Evolutionary conservation across 1,140 invertebrate species (phyloP).

Genomic region (Zaprionus lachaisei): DNA sequence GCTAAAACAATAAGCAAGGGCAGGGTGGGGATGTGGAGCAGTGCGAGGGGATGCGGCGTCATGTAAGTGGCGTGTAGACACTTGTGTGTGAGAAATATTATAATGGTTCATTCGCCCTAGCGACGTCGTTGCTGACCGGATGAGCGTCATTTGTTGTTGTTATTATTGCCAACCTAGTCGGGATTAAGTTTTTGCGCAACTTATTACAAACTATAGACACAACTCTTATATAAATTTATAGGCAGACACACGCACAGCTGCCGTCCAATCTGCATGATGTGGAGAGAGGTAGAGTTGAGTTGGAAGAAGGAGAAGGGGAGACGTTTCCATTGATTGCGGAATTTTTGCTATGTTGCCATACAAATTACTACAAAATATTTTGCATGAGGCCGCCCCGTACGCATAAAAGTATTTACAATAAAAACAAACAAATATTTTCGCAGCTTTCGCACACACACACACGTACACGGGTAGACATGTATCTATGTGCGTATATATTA

Average conservation of each 20-base stretch:
- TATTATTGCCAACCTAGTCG: conserved; percentile 32
- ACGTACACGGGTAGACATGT: not conserved
- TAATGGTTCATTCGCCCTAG: conserved; percentile 58
- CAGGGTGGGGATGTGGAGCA: conserved; percentile 27
- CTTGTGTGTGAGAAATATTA: conserved; percentile 39
- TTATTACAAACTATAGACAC: conserved; percentile 72
- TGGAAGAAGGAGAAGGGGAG: not conserved
- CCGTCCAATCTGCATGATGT: not conserved
- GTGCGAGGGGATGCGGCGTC: not conserved
- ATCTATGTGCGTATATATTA: conserved; percentile 45
- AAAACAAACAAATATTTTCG: conserved; percentile 64
- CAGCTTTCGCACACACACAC: conserved; percentile 23
- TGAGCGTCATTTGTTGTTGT: conserved; percentile 44
- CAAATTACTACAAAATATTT: conserved; percentile 82
- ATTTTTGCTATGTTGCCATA: conserved; percentile 57
- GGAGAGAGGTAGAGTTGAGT: not conserved
- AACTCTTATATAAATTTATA: conserved; percentile 58
- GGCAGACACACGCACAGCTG: conserved; percentile 63
- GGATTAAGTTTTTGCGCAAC: conserved; percentile 77
- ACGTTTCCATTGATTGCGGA: conserved; percentile 35
- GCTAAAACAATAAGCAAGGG: conserved; percentile 74
- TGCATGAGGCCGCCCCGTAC: conserved; percentile 58
- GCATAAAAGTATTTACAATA: conserved; percentile 74
- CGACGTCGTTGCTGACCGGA: conserved; percentile 32
- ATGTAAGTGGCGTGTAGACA: conserved; percentile 11